These are phyloP conservation scores for Fregetta grallaria DNA, from an alignment of 2,113 vertebrate genomes.

Conservation along the genomic window DNA sequence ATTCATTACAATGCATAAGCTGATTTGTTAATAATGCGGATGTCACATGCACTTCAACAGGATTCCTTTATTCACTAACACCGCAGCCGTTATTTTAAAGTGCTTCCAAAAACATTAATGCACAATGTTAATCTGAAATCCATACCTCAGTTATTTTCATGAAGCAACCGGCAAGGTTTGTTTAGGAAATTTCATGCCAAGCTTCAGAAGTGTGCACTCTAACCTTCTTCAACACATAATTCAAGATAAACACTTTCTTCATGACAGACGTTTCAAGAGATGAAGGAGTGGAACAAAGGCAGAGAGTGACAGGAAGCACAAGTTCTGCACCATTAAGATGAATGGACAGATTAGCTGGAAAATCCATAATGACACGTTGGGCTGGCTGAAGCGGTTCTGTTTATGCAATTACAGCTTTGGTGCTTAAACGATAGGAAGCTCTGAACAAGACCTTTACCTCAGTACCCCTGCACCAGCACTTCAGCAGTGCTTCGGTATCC, in stretches of 20 bases:
- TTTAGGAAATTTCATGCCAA: constrained; percentile 89
- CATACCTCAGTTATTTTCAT: constrained; percentile 47
- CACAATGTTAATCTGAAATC: constrained; percentile 67
- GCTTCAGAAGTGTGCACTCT: constrained; percentile 78
- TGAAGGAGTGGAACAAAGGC: constrained; percentile 90
- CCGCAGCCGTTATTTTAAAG: constrained; percentile 7
- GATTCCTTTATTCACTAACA: constrained; percentile 22
- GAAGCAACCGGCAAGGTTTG: constrained; percentile 77
- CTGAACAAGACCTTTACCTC: constrained; percentile 50
- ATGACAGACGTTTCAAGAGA: constrained; percentile 79
- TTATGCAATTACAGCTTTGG: constrained; percentile 86
- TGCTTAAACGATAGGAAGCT: constrained; percentile 42
- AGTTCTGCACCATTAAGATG: constrained; percentile 74
- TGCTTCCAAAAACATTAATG: constrained; percentile 46
- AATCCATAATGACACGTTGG: constrained; percentile 78
- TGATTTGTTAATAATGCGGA: constrained; percentile 12
- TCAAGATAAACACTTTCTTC: constrained; percentile 80
- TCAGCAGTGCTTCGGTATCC: constrained; percentile 12
- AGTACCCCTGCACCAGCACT: background rate
- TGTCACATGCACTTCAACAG: background rate
- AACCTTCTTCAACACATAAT: constrained; percentile 80
- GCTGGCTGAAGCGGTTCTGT: constrained; percentile 80
- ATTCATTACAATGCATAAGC: constrained; percentile 10
- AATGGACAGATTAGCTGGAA: constrained; percentile 80
- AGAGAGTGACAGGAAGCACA: constrained; percentile 75